phyloP scores from a whole-genome alignment of 1,140 invertebrate genomes.

The Zaprionus camerounensis region DNA sequence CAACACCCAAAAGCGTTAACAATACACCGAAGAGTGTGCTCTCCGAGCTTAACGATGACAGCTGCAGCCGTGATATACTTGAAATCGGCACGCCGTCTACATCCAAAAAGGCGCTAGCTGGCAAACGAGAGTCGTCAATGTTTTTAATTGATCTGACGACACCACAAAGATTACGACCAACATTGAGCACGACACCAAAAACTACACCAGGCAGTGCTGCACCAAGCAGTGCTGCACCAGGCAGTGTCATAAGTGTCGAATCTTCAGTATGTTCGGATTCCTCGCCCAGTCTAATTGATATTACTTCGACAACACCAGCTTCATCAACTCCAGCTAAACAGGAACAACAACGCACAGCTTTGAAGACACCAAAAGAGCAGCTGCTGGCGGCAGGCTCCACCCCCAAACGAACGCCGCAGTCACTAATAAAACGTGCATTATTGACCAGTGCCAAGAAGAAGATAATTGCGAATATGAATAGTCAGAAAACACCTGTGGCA shows the following conservation, averaged over 20 bases:
- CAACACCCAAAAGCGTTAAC: slow-evolving; percentile 73
- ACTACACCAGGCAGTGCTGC: slow-evolving; percentile 26
- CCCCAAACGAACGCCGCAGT: slow-evolving; percentile 71
- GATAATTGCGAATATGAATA: slow-evolving; percentile 22
- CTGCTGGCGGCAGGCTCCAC: slow-evolving; percentile 38
- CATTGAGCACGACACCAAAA: slow-evolving; percentile 26
- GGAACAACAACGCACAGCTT: background rate
- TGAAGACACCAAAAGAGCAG: slow-evolving; percentile 39
- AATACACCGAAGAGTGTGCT: slow-evolving; percentile 74
- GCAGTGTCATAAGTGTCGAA: slow-evolving; percentile 30
- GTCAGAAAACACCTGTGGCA: slow-evolving; percentile 16
- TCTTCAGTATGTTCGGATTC: slow-evolving; percentile 53
- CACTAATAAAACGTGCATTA: slow-evolving; percentile 72
- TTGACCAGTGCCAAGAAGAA: slow-evolving; percentile 75
- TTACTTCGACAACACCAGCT: slow-evolving; percentile 26
- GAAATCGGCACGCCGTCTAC: slow-evolving; percentile 70
- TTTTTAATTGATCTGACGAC: slow-evolving; percentile 76
- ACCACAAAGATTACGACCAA: slow-evolving; percentile 54
- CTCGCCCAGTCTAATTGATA: slow-evolving; percentile 63
- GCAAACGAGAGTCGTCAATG: slow-evolving; percentile 62
- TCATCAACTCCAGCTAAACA: background rate
- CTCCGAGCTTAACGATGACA: slow-evolving; percentile 65
- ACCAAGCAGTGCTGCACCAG: slow-evolving; percentile 4
- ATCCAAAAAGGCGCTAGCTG: slow-evolving; percentile 51
- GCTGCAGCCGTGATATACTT: slow-evolving; percentile 62